Conservation (phyloP, 2,888 invertebrate genomes). For the Acrobasis repandana region DNA sequence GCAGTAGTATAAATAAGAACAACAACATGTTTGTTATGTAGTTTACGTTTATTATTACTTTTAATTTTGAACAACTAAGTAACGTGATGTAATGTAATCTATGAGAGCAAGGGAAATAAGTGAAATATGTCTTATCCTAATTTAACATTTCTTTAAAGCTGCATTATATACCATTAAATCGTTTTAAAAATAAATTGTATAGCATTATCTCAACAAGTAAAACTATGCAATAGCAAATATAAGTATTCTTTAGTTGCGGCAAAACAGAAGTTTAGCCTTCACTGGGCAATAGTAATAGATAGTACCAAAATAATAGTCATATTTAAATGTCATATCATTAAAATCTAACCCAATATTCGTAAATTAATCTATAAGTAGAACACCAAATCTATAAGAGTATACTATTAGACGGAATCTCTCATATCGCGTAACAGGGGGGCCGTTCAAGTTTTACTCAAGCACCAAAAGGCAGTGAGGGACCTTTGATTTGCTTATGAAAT, state of each 20-base stretch:
- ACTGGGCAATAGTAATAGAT: background rate
- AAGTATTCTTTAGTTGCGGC: background rate
- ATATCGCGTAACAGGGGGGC: background rate
- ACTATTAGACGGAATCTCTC: slow-evolving; percentile 16
- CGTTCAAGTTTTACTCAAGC: too few relatives aligned
- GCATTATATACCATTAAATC: slow-evolving; percentile 1
- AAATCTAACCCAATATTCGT: slow-evolving; percentile 10
- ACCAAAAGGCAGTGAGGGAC: too few relatives aligned
- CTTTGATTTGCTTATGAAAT: too few relatives aligned
- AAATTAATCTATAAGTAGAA: slow-evolving; percentile 10
- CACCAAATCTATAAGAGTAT: slow-evolving; percentile 15
- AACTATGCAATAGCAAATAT: slow-evolving; percentile 15
- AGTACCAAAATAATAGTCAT: slow-evolving; percentile 11
- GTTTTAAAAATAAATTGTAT: slow-evolving; percentile 15
- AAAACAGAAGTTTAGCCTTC: background rate
- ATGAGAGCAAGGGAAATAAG: slow-evolving; percentile 10
- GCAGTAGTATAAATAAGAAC: background rate
- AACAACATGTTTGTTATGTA: background rate
- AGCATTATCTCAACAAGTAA: slow-evolving; percentile 9
- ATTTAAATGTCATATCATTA: slow-evolving; percentile 1
- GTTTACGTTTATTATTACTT: slow-evolving; percentile 9
- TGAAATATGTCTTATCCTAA: slow-evolving; percentile 10
- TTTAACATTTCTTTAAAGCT: slow-evolving; percentile 13
- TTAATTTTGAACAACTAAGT: background rate
- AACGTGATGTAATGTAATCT: background rate